A percentile compares a stretch with the other conserved stretches of the same genome.
Conservation (phyloP, 2,113 vertebrate genomes). For the Pterophyllum scalare region DNA sequence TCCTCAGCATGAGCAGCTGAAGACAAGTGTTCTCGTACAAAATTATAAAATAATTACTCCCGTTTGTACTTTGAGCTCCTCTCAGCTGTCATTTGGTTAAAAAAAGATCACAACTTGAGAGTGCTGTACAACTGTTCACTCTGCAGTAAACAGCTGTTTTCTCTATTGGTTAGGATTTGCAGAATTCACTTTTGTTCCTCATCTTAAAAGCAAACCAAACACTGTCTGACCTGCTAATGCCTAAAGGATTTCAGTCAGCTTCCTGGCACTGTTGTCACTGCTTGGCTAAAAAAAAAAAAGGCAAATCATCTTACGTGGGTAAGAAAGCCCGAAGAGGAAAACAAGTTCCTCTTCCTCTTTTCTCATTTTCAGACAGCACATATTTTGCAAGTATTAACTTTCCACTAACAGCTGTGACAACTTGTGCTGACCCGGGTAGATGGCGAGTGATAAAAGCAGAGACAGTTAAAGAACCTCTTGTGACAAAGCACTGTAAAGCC, state of each 20-base stretch:
- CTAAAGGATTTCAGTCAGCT: neutral
- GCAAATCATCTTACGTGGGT: neutral
- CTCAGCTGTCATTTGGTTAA: neutral
- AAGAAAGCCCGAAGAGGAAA: constrained; percentile 7
- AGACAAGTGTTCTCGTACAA: neutral
- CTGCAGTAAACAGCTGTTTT: neutral
- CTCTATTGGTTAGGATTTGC: neutral
- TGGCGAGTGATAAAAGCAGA: neutral
- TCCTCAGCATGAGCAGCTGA: neutral
- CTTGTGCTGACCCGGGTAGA: neutral
- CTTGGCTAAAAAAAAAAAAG: neutral
- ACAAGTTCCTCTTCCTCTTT: constrained; percentile 78
- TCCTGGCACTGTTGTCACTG: constrained; percentile 30
- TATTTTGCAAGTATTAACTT: constrained; percentile 80
- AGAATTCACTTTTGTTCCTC: neutral
- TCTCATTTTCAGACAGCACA: constrained; percentile 61
- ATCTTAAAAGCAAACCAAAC: neutral
- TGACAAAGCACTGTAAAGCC: neutral
- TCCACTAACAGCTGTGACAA: constrained; percentile 69
- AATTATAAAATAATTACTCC: neutral
- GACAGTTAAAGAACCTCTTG: neutral
- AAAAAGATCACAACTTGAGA: neutral
- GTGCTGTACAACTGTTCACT: neutral
- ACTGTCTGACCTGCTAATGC: neutral
- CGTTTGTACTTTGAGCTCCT: neutral